Conservation (phyloP, 2,797 vertebrate species). For the Pseudochromis fuscus region DNA sequence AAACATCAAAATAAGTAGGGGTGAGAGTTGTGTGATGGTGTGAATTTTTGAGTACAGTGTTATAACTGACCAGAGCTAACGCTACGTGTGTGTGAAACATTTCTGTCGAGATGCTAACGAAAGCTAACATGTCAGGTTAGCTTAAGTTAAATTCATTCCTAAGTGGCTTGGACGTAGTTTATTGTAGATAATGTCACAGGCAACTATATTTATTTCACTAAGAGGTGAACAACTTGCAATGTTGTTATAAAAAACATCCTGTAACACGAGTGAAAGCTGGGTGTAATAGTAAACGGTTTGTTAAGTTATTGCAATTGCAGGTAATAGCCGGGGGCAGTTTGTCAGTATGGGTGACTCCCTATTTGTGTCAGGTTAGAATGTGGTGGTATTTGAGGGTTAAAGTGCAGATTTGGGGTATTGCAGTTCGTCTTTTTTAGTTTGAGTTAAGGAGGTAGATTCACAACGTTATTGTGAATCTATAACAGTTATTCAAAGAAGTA, state of each 20-base stretch:
- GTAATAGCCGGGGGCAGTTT: slow-evolving; percentile 42
- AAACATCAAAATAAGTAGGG: neutral
- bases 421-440: neutral
- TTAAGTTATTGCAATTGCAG: slow-evolving; percentile 14
- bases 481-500: neutral
- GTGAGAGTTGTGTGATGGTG: accelerated
- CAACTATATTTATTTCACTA: no score
- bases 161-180: neutral
- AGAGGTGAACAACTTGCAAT: accelerated
- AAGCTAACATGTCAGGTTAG: slow-evolving; percentile 26
- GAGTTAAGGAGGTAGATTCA: neutral
- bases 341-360: slow-evolving; percentile 37
- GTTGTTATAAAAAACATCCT: neutral
- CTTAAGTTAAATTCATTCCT: neutral
- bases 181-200: accelerated
- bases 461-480: accelerated
- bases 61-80: neutral
- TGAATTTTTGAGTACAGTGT: neutral
- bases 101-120: slow-evolving; percentile 43
- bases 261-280: no score
- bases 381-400: neutral
- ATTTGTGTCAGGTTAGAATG: neutral
- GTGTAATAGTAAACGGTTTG: neutral
- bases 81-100: neutral
- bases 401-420: neutral